phyloP scores from a whole-genome alignment of 2,797 vertebrate genomes.

The Sorex maritimensis region DNA sequence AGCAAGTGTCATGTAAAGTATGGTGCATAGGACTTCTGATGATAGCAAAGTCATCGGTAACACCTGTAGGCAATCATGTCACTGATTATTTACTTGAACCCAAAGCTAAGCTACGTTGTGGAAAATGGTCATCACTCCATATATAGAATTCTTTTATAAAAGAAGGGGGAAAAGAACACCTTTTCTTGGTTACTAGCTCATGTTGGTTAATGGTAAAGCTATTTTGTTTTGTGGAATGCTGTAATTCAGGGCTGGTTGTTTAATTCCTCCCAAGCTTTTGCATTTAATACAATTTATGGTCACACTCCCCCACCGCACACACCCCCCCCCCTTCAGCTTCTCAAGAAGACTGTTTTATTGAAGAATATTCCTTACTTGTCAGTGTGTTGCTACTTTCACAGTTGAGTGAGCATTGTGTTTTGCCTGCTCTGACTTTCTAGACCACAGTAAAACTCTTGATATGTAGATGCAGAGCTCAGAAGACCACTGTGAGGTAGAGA shows the following conservation, averaged over 20 bases:
- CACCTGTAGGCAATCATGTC: neutral
- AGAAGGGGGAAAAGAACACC: neutral
- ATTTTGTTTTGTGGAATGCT: neutral
- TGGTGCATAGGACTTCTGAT: neutral
- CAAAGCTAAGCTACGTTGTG: neutral
- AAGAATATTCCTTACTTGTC: neutral
- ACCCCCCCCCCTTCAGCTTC: neutral
- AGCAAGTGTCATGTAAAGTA: neutral
- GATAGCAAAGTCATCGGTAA: neutral
- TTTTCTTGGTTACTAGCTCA: neutral
- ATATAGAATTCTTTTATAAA: neutral
- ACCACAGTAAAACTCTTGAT: neutral
- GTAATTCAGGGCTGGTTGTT: neutral
- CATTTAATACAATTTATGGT: conserved; percentile 41
- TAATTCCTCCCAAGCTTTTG: neutral
- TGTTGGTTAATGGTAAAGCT: neutral
- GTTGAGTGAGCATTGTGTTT: neutral
- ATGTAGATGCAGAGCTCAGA: neutral
- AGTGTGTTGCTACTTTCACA: neutral
- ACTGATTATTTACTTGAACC: neutral
- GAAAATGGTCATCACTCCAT: neutral
- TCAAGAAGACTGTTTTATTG: neutral
- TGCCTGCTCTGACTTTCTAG: neutral
- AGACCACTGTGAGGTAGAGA: neutral
- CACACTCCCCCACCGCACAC: neutral